Percentiles rank a stretch among this genome's conserved stretches.
Evolutionary conservation across 1,140 invertebrate species (phyloP).

Genomic region (Lanistes nyassanus): DNA sequence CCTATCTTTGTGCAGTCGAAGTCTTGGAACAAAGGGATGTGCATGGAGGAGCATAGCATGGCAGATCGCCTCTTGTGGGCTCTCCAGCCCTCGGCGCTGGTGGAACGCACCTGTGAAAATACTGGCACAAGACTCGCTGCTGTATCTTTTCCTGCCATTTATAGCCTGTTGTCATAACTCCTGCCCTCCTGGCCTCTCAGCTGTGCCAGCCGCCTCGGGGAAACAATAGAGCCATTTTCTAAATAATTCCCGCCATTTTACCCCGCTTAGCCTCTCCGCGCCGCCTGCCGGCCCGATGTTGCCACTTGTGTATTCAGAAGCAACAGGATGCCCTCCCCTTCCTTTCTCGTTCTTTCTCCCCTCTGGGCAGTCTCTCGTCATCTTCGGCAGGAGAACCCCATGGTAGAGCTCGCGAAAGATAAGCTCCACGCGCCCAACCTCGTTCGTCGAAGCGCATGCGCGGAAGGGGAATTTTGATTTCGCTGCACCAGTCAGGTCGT

Average conservation of each 20-base stretch:
- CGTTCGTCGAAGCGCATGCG: too few relatives aligned
- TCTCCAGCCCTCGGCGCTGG: neutral
- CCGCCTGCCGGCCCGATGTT: neutral
- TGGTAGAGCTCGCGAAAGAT: too few relatives aligned
- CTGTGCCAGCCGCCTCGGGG: constrained; percentile 9
- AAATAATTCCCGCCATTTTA: constrained; percentile 24
- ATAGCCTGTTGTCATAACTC: constrained; percentile 28
- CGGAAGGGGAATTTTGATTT: too few relatives aligned
- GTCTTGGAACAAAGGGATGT: too few relatives aligned
- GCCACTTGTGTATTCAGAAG: constrained; percentile 2
- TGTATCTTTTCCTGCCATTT: constrained; percentile 24
- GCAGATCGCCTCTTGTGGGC: too few relatives aligned
- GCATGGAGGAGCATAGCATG: too few relatives aligned
- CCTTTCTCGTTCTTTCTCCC: constrained; percentile 7
- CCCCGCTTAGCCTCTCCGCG: constrained; percentile 17
- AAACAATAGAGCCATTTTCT: constrained; percentile 26
- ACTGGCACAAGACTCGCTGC: constrained; percentile 16
- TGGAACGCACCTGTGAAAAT: constrained; percentile 27
- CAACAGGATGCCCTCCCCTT: neutral
- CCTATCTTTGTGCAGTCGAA: too few relatives aligned
- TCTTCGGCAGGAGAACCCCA: too few relatives aligned
- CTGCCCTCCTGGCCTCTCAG: constrained; percentile 14
- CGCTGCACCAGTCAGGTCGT: too few relatives aligned
- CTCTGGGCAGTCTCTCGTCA: too few relatives aligned
- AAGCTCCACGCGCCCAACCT: too few relatives aligned